These are phyloP conservation scores for Holothuria leucospilota DNA, from an alignment of 53 echinoderm and acorn worm species.

Conservation along the genomic window DNA sequence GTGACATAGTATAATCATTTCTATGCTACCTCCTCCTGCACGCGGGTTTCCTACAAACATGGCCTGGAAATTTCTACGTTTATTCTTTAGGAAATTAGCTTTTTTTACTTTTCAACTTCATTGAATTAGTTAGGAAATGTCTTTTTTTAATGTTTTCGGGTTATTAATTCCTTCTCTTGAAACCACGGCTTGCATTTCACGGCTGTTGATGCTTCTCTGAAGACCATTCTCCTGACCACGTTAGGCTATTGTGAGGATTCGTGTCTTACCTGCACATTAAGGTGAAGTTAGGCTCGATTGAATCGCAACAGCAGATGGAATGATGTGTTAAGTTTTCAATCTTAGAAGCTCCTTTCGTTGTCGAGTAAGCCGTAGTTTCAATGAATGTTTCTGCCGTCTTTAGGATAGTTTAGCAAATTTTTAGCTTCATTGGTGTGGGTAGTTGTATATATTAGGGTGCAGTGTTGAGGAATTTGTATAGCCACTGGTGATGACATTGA, in stretches of 20 bases:
- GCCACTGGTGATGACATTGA: constrained; percentile 28
- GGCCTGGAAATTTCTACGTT: too few species aligned
- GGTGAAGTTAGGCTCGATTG: constrained; percentile 13
- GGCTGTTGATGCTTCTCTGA: constrained; percentile 33
- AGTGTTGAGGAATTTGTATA: neutral
- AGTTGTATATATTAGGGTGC: neutral
- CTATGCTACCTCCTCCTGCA: too few species aligned
- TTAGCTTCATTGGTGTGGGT: neutral
- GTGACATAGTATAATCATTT: too few species aligned
- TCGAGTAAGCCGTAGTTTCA: neutral
- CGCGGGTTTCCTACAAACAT: too few species aligned
- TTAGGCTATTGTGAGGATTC: too few species aligned
- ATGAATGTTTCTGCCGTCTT: too few species aligned
- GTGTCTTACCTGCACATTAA: too few species aligned
- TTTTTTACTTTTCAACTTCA: too few species aligned
- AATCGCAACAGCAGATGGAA: neutral
- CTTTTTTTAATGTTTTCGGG: too few species aligned
- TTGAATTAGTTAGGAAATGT: too few species aligned
- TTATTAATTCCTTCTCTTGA: too few species aligned
- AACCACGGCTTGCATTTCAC: neutral
- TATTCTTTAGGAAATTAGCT: too few species aligned
- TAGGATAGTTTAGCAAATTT: neutral
- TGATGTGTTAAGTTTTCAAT: constrained; percentile 38
- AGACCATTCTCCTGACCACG: constrained; percentile 25
- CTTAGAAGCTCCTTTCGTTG: constrained; percentile 26